These are phyloP conservation scores for Diglossa brunneiventris DNA, from an alignment of 2,113 vertebrate species.

Conservation along the genomic window DNA sequence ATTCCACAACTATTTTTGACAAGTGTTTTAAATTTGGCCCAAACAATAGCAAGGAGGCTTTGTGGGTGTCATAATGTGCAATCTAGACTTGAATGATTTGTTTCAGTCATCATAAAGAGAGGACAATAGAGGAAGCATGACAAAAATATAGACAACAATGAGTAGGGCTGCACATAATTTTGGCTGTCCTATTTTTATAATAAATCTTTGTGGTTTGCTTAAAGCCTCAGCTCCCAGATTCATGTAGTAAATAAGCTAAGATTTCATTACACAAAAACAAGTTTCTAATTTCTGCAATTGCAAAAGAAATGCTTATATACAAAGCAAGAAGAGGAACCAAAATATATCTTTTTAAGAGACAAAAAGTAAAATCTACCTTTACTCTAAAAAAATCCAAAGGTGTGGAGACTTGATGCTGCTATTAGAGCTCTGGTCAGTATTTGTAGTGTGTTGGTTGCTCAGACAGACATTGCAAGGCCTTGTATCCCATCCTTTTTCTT, in stretches of 20 bases:
- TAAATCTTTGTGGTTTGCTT: neutral
- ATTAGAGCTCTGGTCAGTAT: neutral
- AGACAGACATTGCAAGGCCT: neutral
- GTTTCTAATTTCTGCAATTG: neutral
- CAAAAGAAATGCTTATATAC: neutral
- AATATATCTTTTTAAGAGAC: neutral
- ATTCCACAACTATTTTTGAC: neutral
- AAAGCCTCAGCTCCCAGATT: neutral
- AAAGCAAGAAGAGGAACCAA: neutral
- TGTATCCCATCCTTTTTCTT: neutral
- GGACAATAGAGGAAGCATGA: neutral
- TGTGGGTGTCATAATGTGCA: neutral
- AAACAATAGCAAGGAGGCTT: slow-evolving; percentile 3
- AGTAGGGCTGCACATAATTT: neutral
- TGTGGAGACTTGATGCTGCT: neutral
- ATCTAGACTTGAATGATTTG: neutral
- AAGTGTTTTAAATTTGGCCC: neutral
- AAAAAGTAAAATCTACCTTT: neutral
- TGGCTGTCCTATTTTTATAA: neutral
- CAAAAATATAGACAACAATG: neutral
- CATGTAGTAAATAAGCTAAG: neutral
- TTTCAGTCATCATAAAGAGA: neutral
- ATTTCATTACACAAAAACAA: neutral
- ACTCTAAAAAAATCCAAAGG: neutral
- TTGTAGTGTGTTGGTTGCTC: rapidly evolving